These are phyloP conservation scores for Struthio camelus DNA, from an alignment of 2,113 vertebrate genomes.

Conservation along the genomic window DNA sequence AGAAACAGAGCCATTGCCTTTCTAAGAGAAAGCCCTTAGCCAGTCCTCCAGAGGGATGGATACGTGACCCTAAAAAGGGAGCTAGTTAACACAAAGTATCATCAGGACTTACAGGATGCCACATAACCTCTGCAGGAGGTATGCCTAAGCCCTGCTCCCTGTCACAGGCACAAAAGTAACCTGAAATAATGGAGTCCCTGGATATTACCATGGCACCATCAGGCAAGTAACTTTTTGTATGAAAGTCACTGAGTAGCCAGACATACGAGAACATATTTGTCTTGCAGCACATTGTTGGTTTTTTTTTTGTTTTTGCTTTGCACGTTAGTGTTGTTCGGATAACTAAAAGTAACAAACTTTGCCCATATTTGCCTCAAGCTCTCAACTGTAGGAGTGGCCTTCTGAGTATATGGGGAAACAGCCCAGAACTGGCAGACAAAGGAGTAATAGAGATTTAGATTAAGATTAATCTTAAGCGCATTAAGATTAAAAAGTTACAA, in stretches of 20 bases:
- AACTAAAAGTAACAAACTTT: too few species aligned
- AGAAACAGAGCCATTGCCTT: neutral
- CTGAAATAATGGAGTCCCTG: neutral
- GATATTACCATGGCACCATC: accelerated
- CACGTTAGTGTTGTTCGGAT: too few species aligned
- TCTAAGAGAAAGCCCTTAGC: neutral
- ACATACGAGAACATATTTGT: neutral
- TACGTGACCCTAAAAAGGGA: neutral
- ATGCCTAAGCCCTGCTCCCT: neutral
- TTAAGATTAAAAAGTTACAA: neutral
- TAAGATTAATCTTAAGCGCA: too few species aligned
- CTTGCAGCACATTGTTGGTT: neutral
- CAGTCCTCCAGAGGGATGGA: neutral
- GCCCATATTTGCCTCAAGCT: neutral
- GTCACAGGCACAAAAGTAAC: neutral
- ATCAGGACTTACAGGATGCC: neutral
- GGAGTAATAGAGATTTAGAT: too few species aligned
- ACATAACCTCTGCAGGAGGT: neutral
- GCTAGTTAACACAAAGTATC: neutral
- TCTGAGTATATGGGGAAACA: neutral
- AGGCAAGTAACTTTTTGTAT: neutral
- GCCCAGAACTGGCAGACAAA: neutral
- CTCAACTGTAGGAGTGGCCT: neutral
- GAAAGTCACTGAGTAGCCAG: neutral
- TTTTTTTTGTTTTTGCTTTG: too few species aligned